Evolutionary conservation across 64 coral and sea anemone genomes (phyloP).

Genomic region (Porites lutea): DNA sequence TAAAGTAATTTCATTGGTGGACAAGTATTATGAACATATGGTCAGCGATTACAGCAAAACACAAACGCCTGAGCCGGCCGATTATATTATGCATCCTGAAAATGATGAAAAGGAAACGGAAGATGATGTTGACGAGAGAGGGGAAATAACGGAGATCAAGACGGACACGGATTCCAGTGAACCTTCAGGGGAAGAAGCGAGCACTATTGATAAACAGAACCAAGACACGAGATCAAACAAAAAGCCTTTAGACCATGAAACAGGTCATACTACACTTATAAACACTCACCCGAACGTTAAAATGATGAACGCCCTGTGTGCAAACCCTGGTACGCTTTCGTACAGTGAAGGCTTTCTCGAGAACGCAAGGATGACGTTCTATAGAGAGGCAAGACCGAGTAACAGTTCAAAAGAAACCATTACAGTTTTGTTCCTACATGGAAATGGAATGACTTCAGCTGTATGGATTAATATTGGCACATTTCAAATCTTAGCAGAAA

Average conservation of each 20-base stretch:
- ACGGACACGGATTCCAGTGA: not conserved
- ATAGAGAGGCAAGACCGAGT: constrained; percentile 63
- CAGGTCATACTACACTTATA: not conserved
- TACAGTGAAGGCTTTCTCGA: constrained; percentile 64
- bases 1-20: not conserved
- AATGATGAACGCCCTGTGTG: not conserved
- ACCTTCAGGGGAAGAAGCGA: no score
- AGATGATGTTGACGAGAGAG: not conserved
- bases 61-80: not conserved
- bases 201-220: no score
- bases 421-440: constrained; percentile 76
- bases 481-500: constrained; percentile 60
- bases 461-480: constrained; percentile 86
- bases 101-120: not conserved
- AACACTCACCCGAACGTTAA: not conserved
- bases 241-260: not conserved
- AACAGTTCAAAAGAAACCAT: not conserved
- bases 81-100: no score
- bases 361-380: constrained; percentile 63
- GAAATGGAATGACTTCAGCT: constrained; percentile 41
- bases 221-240: not conserved
- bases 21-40: not conserved
- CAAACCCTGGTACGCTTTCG: not conserved
- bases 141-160: not conserved
- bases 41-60: not conserved